These are phyloP conservation scores for Lacanobia oleracea DNA, from an alignment of 2,888 invertebrate species.

Conservation along the genomic window DNA sequence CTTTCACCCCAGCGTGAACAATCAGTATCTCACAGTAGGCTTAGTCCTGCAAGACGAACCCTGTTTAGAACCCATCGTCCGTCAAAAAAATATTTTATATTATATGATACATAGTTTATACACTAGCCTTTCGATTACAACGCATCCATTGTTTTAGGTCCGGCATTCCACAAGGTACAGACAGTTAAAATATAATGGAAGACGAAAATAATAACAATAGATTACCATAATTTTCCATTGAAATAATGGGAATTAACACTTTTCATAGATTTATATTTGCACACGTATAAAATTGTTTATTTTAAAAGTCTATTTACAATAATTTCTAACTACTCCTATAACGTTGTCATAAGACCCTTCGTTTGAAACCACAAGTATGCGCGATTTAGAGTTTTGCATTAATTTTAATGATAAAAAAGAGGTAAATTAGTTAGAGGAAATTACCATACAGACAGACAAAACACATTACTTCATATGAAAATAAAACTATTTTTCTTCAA, in stretches of 20 bases:
- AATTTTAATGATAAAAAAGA: conserved; percentile 28
- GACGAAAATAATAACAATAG: conserved; percentile 81
- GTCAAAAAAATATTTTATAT: conserved; percentile 35
- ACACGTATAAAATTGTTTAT: conserved; percentile 84
- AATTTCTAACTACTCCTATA: conserved; percentile 80
- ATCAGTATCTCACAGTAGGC: conserved; percentile 39
- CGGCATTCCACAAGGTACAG: conserved; percentile 56
- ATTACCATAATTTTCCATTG: conserved; percentile 65
- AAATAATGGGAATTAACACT: conserved; percentile 71
- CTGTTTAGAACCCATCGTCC: conserved; percentile 44
- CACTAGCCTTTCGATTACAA: conserved; percentile 63
- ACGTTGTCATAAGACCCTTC: conserved; percentile 80
- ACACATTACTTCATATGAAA: conserved; percentile 16
- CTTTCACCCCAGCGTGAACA: conserved; percentile 38
- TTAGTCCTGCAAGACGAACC: conserved; percentile 46
- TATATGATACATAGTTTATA: conserved; percentile 51
- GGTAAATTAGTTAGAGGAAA: conserved; percentile 32
- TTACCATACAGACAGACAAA: conserved; percentile 9
- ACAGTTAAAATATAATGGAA: conserved; percentile 78
- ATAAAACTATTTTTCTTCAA: conserved; percentile 21
- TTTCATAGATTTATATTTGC: conserved; percentile 73
- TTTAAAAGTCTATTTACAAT: conserved; percentile 85
- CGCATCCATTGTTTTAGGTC: conserved; percentile 35
- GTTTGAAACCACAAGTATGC: conserved; percentile 67
- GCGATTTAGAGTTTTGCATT: conserved; percentile 30